Percentiles rank a stretch among this genome's conserved stretches.
Evolutionary conservation across 2,113 vertebrate species (phyloP).

Genomic region (Albula glossodonta): DNA sequence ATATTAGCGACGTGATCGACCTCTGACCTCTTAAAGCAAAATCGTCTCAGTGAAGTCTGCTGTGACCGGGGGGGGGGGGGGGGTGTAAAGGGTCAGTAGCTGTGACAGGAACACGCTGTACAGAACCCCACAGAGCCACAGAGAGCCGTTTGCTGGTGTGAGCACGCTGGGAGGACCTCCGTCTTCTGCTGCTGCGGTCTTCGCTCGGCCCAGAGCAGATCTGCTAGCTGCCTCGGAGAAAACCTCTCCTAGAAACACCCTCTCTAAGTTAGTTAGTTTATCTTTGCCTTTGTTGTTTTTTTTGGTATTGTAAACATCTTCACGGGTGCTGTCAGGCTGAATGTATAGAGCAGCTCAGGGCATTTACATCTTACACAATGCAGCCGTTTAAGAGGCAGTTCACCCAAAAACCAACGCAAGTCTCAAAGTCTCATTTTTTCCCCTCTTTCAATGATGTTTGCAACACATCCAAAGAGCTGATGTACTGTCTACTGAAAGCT

Average conservation of each 20-base stretch:
- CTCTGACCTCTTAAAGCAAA: neutral
- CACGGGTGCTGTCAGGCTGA: neutral
- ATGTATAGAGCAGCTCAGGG: conserved; percentile 22
- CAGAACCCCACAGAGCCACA: neutral
- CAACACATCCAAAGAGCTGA: no score
- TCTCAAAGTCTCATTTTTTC: no score
- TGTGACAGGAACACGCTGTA: no score
- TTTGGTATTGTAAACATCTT: conserved; percentile 38
- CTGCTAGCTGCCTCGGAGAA: conserved; percentile 13
- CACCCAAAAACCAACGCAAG: no score
- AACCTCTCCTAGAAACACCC: neutral
- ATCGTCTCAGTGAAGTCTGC: neutral
- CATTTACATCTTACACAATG: neutral
- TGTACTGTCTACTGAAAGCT: no score
- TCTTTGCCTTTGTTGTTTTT: neutral
- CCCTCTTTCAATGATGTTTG: no score
- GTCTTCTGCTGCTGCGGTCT: neutral
- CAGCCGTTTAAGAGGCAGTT: conserved; percentile 34
- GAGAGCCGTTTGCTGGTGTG: neutral
- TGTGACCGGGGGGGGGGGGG: neutral
- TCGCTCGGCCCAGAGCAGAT: neutral
- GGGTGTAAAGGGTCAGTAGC: no score
- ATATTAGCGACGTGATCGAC: neutral
- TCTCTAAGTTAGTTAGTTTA: no score
- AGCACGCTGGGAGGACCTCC: neutral